Percentiles rank a stretch among this genome's conserved stretches.
Conservation (phyloP, 2,113 vertebrate genomes). For the Chelonoidis abingdonii region DNA sequence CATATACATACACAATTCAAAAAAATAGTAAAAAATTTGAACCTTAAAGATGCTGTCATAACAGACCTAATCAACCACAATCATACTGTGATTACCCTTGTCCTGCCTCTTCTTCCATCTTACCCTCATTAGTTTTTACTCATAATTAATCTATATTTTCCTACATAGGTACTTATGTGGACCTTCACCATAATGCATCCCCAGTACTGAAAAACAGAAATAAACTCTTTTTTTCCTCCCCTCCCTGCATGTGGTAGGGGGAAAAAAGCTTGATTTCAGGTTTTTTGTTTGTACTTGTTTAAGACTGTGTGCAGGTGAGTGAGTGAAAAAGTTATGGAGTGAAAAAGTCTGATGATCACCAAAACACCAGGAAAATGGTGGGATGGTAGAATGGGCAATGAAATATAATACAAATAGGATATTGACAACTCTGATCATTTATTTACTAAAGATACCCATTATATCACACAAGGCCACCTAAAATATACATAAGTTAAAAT, state of each 20-base stretch:
- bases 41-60: background rate
- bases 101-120: background rate
- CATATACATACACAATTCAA: background rate
- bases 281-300: background rate
- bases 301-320: background rate
- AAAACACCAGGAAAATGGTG: background rate
- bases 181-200: background rate
- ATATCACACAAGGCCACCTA: background rate
- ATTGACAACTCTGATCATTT: background rate
- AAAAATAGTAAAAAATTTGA: background rate
- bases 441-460: background rate
- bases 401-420: background rate
- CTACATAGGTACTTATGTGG: background rate
- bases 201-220: background rate
- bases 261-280: background rate
- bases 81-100: background rate
- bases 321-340: background rate
- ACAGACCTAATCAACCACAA: background rate
- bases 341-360: background rate
- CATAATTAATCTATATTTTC: background rate
- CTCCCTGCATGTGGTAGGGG: background rate
- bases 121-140: background rate
- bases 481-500: background rate
- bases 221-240: background rate
- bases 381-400: background rate